phyloP scores from a whole-genome alignment of 2,797 vertebrate genomes.

The Streptopelia turtur region DNA sequence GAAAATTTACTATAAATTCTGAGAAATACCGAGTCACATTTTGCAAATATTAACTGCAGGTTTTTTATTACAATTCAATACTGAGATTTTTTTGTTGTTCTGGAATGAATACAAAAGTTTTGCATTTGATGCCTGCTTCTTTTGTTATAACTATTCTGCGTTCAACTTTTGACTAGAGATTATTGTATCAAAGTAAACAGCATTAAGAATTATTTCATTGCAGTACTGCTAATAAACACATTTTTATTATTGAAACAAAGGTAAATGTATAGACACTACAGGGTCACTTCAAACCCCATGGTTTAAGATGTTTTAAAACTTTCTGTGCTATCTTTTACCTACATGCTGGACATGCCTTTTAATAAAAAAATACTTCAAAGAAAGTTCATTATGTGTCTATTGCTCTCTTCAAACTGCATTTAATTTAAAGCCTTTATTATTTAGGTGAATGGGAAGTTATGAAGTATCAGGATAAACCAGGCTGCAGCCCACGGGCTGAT shows the following conservation, averaged over 20 bases:
- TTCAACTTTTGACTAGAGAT: not conserved
- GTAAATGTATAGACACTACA: not conserved
- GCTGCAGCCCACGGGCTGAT: not conserved
- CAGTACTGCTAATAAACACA: not conserved
- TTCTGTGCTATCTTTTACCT: not conserved
- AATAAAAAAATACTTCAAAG: not conserved
- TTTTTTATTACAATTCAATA: not conserved
- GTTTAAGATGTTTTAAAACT: not conserved
- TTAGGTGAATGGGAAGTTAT: not conserved
- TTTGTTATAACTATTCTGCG: not conserved
- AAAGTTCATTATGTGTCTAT: not conserved
- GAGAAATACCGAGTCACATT: not conserved
- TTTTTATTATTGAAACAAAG: constrained; percentile 2
- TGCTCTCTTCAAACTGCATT: not conserved
- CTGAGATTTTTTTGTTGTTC: not conserved
- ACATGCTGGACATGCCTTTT: not conserved
- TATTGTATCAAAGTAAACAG: not conserved
- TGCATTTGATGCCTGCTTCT: not conserved
- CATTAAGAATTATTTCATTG: not conserved
- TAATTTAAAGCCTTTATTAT: not conserved
- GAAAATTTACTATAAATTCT: not conserved
- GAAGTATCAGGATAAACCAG: not conserved
- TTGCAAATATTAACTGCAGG: not conserved
- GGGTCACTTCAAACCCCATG: not conserved
- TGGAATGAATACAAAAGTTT: not conserved